phyloP scores from a whole-genome alignment of 2,113 vertebrate species.

The Lanius ludovicianus region DNA sequence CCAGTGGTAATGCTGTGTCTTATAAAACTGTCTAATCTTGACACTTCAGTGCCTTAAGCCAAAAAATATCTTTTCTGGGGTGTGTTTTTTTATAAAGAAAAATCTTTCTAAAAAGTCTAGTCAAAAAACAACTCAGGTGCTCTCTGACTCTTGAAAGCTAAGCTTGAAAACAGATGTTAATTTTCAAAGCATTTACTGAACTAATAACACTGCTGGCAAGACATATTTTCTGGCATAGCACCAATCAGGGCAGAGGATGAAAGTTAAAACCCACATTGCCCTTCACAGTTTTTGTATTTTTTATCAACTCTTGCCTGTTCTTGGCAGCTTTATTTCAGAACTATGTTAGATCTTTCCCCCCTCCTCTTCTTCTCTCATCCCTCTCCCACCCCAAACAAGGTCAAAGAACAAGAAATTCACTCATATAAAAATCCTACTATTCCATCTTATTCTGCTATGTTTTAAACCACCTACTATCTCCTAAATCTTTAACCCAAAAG shows the following conservation, averaged over 20 bases:
- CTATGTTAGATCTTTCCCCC: not conserved
- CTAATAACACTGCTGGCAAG: constrained; percentile 59
- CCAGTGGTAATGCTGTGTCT: not conserved
- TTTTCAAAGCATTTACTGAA: constrained; percentile 65
- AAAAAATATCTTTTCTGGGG: not conserved
- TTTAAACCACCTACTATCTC: not conserved
- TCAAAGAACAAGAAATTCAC: constrained; percentile 21
- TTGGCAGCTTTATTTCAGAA: constrained; percentile 58
- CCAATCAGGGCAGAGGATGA: constrained; percentile 58
- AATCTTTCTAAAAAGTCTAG: not conserved
- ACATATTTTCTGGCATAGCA: constrained; percentile 29
- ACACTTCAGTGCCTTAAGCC: not conserved
- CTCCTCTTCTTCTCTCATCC: not conserved
- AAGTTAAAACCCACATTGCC: constrained; percentile 58
- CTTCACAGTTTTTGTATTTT: constrained; percentile 51
- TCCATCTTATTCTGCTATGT: not conserved
- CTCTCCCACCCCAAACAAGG: constrained; percentile 7
- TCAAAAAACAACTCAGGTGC: constrained; percentile 42
- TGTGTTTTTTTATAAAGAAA: not conserved
- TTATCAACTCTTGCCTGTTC: constrained; percentile 54
- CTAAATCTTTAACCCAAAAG: not conserved
- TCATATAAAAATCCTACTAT: not conserved
- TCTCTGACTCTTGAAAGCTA: constrained; percentile 39
- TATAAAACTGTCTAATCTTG: constrained; percentile 15
- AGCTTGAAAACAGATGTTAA: constrained; percentile 62